Conservation (phyloP, 2,888 invertebrate species). For the Clanis bilineata region DNA sequence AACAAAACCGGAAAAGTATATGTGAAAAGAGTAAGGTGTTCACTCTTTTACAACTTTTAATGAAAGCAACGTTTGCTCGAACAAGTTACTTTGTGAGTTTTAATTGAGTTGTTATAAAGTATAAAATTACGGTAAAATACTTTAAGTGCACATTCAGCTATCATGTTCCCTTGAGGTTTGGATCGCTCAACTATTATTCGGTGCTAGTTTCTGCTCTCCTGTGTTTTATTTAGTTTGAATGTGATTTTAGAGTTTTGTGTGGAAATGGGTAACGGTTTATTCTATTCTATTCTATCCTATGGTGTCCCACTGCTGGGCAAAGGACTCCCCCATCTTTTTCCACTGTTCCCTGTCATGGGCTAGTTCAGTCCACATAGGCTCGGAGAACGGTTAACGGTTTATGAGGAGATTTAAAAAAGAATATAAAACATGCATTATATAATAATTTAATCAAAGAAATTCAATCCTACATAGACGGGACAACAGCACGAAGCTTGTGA, state of each 20-base stretch:
- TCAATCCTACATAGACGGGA: too few species aligned
- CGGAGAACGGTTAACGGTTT: too few species aligned
- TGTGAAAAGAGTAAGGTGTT: background rate
- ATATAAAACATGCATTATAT: too few species aligned
- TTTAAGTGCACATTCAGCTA: background rate
- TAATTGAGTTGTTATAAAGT: constrained; percentile 17
- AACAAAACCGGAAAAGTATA: background rate
- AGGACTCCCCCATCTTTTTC: too few species aligned
- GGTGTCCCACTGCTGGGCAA: too few species aligned
- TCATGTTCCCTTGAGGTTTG: background rate
- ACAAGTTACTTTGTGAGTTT: constrained; percentile 16
- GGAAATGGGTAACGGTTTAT: too few species aligned
- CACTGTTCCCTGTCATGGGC: too few species aligned
- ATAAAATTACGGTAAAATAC: constrained; percentile 3
- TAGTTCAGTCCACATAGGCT: too few species aligned
- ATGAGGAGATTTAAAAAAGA: too few species aligned
- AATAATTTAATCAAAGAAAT: too few species aligned
- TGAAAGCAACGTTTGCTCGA: constrained; percentile 13
- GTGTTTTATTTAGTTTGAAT: background rate
- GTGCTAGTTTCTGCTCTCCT: background rate
- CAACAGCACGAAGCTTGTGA: too few species aligned
- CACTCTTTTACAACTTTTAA: constrained; percentile 14
- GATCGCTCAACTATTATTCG: background rate
- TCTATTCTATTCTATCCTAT: too few species aligned
- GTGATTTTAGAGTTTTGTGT: background rate